Base-by-base conservation (phyloP, 2,888 invertebrate genomes). In the Caenorhabditis virilis region DNA sequence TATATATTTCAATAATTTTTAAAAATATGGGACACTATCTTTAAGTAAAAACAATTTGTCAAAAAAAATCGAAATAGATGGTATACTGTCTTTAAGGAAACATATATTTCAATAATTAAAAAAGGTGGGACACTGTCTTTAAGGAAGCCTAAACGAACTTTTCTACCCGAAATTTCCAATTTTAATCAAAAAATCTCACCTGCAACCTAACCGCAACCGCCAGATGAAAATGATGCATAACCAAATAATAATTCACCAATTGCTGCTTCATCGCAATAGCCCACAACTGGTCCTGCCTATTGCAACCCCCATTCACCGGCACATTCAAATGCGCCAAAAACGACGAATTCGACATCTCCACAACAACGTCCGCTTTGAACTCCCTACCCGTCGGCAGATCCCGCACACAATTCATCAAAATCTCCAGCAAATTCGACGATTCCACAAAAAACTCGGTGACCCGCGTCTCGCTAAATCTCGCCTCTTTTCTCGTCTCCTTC, bases 241-340 rank as follows among this genome's bases (percentile, higher is more conserved):
- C 77, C 33, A 80, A 64, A 38, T 78, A 77, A 51, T 77, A 80
- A 51, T 80, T 80, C 45, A 76, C 76, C 0, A 68, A 51, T 27
- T 68, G 63, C 54, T 79, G 74, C 6, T 55, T 41, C 3, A 52
- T 36, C 2, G 74, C 73, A 16, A 76, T 50, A 9, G 61, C 52
- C 4, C 47, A 52, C 0, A 78, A 56, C 9, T 75, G 61, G 27
- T 70, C 72, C n/a, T 66, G 58, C 15, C 20, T 20, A 2, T n/a
- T 36, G 7, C 4, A n/a, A 15, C 4, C n/a, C n/a, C 23, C 23
- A 3, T 23, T 23, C 23, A 20, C 22, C 36, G 11, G 46, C 26
- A 11, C 30, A 22, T 48, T 47, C n/a, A 47, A 48, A 39, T 64
- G 64, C 7, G 58, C n/a, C 0, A 45, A 33, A 16, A 64, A 55